Evolutionary conservation across 2,797 vertebrate species (phyloP).

Genomic region (Myotis myotis): DNA sequence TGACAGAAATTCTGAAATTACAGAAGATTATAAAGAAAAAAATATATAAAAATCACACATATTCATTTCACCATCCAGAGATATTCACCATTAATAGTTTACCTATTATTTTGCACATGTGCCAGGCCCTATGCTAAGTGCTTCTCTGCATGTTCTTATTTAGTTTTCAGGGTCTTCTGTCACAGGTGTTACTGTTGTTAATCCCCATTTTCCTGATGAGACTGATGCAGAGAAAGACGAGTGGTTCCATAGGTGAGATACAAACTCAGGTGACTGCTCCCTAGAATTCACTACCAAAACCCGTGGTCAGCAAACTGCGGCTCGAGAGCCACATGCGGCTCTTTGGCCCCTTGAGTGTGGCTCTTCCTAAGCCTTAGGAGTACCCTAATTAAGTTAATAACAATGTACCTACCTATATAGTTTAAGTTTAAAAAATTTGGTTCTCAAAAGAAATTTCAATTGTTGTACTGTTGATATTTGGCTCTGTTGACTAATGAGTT

Average conservation of each 20-base stretch:
- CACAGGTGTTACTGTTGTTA: neutral
- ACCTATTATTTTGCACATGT: neutral
- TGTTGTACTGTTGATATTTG: too few relatives aligned
- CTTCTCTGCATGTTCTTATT: neutral
- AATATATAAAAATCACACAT: neutral
- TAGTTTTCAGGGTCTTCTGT: neutral
- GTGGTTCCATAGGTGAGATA: neutral
- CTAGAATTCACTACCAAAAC: neutral
- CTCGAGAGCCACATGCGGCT: too few relatives aligned
- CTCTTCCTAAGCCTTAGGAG: too few relatives aligned
- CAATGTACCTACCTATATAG: too few relatives aligned
- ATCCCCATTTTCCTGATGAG: neutral
- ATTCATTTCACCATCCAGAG: neutral
- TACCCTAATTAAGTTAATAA: too few relatives aligned
- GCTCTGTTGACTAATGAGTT: too few relatives aligned
- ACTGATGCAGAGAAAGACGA: neutral
- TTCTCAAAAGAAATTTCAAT: too few relatives aligned
- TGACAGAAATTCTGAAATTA: neutral
- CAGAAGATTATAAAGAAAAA: neutral
- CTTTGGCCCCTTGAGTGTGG: too few relatives aligned
- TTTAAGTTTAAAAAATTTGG: too few relatives aligned
- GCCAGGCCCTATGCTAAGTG: neutral
- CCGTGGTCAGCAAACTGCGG: too few relatives aligned
- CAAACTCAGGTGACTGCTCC: neutral
- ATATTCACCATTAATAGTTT: neutral